phyloP scores from a whole-genome alignment of 1,140 invertebrate genomes.

The Bathynomus jamesi region DNA sequence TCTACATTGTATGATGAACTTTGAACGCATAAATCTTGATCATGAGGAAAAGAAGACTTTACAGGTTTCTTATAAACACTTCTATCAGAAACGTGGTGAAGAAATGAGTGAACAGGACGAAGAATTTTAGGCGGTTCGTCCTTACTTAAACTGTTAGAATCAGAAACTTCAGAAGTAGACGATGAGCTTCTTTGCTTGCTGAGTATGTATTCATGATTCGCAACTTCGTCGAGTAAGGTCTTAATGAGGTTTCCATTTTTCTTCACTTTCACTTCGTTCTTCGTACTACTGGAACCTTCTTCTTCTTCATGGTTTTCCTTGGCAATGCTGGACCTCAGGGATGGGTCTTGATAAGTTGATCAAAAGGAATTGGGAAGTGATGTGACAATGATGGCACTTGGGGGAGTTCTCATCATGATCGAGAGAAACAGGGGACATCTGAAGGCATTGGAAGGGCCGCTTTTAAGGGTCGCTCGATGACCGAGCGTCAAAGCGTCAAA shows the following conservation, averaged over 20 bases:
- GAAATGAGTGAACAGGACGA: not conserved
- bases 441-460: not conserved
- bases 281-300: not conserved
- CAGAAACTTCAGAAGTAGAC: not conserved
- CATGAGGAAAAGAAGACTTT: not conserved
- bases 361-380: slow-evolving; percentile 12
- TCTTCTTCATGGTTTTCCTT: not conserved
- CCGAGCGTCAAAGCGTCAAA: too few relatives aligned
- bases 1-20: not conserved
- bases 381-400: slow-evolving; percentile 10
- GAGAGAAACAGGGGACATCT: not conserved
- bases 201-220: not conserved
- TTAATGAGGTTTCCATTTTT: too few relatives aligned
- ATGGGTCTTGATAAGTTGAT: slow-evolving; percentile 15
- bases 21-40: not conserved
- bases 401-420: not conserved
- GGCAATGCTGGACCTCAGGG: slow-evolving; percentile 8
- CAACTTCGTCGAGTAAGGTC: not conserved
- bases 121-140: not conserved
- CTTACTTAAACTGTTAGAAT: too few relatives aligned
- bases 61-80: not conserved
- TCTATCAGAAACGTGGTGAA: not conserved
- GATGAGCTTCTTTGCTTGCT: not conserved
- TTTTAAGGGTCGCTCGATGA: too few relatives aligned
- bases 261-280: not conserved